These are phyloP conservation scores for Podarcis raffonei DNA, from an alignment of 2,113 vertebrate species.

Conservation along the genomic window DNA sequence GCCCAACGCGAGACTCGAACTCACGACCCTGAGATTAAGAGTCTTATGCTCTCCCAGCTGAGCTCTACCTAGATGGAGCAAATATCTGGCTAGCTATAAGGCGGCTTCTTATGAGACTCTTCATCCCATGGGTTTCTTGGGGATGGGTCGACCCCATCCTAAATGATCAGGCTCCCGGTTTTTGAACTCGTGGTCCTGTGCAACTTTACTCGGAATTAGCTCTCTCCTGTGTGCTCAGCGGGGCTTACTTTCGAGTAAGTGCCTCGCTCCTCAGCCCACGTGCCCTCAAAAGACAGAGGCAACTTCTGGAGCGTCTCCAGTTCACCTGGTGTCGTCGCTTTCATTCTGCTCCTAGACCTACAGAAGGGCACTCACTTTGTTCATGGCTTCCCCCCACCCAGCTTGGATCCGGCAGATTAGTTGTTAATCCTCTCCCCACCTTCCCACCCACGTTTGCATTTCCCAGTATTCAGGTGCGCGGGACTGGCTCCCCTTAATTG, in stretches of 20 bases:
- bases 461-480: no score
- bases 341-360: neutral
- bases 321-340: neutral
- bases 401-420: no score
- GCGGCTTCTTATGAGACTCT: no score
- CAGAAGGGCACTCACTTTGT: neutral
- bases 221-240: neutral
- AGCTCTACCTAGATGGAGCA: no score
- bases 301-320: neutral
- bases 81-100: no score
- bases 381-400: no score
- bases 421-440: no score
- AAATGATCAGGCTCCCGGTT: neutral
- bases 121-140: neutral
- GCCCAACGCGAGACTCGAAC: no score
- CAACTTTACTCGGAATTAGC: neutral
- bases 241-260: neutral
- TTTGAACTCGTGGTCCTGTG: neutral
- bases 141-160: neutral
- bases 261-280: neutral
- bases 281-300: neutral
- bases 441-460: neutral
- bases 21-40: no score
- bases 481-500: accelerated
- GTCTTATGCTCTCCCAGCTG: no score